Evolutionary conservation across 2,113 vertebrate genomes (phyloP).

Genomic region (Syngnathoides biaculeatus): DNA sequence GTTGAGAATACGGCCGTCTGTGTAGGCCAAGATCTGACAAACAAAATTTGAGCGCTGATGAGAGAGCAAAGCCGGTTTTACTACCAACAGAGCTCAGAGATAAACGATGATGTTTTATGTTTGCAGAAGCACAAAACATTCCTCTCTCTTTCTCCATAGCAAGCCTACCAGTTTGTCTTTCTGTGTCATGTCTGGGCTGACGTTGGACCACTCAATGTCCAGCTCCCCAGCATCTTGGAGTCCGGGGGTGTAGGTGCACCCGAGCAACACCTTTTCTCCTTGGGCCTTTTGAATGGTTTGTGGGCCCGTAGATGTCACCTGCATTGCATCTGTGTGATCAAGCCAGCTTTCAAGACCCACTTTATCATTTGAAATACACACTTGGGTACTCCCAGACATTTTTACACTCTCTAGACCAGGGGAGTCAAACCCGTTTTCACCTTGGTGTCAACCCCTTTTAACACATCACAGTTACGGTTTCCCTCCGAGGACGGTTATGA

Average conservation of each 20-base stretch:
- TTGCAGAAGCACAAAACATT: background rate
- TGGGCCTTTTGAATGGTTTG: constrained; percentile 77
- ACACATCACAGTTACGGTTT: too few species aligned
- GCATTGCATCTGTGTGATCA: constrained; percentile 43
- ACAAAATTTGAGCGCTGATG: constrained; percentile 31
- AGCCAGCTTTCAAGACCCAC: background rate
- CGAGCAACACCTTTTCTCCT: constrained; percentile 74
- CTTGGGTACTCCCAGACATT: background rate
- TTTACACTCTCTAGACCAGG: background rate
- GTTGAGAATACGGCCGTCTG: constrained; percentile 68
- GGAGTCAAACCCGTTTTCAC: too few species aligned
- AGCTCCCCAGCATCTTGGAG: constrained; percentile 75
- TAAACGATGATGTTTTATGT: background rate
- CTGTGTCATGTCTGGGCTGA: constrained; percentile 77
- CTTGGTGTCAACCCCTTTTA: too few species aligned
- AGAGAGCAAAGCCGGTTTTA: constrained; percentile 33
- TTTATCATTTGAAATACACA: background rate
- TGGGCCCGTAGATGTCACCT: constrained; percentile 64
- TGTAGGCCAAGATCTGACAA: constrained; percentile 78
- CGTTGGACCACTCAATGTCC: constrained; percentile 84
- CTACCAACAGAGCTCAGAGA: constrained; percentile 4
- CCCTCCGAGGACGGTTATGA: too few species aligned
- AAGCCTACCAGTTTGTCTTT: constrained; percentile 73
- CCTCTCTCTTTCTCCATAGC: background rate
- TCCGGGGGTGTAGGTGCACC: constrained; percentile 77